A percentile compares a stretch with the other conserved stretches of the same genome.
phyloP scores from a whole-genome alignment of 2,797 vertebrate species.

The Masticophis lateralis region DNA sequence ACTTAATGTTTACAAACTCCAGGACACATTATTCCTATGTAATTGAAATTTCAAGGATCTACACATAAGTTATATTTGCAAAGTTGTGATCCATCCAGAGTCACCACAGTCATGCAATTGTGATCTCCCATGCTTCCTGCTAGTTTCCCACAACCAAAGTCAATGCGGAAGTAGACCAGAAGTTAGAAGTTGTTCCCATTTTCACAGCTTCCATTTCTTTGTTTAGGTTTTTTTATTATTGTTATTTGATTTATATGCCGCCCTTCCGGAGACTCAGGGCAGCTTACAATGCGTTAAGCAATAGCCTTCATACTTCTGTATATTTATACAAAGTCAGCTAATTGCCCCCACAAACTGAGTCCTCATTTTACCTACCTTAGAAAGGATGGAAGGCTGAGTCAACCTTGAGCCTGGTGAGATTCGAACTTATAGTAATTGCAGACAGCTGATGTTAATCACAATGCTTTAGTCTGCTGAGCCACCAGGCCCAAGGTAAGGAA shows the following conservation, averaged over 20 bases:
- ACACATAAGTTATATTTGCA: background rate
- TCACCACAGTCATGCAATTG: background rate
- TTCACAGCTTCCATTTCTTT: background rate
- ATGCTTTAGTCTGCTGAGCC: too few species aligned
- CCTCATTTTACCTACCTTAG: too few species aligned
- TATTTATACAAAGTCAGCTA: too few species aligned
- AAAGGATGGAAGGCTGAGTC: too few species aligned
- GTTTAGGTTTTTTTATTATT: background rate
- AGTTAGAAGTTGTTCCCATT: background rate
- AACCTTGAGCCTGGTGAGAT: too few species aligned
- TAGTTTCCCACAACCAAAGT: background rate
- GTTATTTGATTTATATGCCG: too few species aligned
- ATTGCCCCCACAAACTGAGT: too few species aligned
- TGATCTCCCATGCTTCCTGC: background rate
- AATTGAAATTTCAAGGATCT: background rate
- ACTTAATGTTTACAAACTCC: background rate
- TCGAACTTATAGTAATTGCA: too few species aligned
- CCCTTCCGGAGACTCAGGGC: too few species aligned
- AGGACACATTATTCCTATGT: background rate
- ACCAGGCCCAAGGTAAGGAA: background rate
- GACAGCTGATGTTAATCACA: too few species aligned
- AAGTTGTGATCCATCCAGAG: background rate
- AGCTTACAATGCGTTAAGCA: too few species aligned
- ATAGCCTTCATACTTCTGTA: too few species aligned
- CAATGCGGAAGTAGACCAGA: background rate